A percentile compares a stretch with the other conserved stretches of the same genome.
These are phyloP conservation scores for Cheilosia soror DNA, from an alignment of 2,888 invertebrate genomes.

Conservation along the genomic window DNA sequence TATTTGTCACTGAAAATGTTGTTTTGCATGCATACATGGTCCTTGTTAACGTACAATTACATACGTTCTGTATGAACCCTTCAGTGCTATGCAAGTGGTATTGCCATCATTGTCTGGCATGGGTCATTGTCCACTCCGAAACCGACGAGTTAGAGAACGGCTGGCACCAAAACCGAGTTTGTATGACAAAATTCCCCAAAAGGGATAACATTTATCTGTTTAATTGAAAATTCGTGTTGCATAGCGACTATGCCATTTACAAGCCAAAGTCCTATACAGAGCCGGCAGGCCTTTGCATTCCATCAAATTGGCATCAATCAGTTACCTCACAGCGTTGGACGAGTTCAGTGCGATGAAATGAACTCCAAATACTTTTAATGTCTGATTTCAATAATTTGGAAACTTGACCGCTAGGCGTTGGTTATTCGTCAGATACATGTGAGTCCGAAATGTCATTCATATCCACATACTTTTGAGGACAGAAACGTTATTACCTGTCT, in stretches of 20 bases:
- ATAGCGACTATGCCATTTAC: conserved; percentile 42
- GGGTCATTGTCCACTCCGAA: not conserved
- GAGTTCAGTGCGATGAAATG: not conserved
- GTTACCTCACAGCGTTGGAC: conserved; percentile 20
- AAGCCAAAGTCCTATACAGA: conserved; percentile 7
- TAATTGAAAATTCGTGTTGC: conserved; percentile 71
- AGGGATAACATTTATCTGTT: conserved; percentile 63
- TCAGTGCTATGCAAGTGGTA: not conserved
- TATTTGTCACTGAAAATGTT: not conserved
- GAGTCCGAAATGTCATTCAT: conserved; percentile 9
- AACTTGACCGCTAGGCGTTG: conserved; percentile 4
- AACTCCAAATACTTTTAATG: not conserved
- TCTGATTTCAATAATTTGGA: not conserved
- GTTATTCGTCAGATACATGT: too few species aligned
- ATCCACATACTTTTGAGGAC: conserved; percentile 2
- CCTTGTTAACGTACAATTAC: conserved; percentile 26
- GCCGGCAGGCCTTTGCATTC: not conserved
- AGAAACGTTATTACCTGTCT: not conserved
- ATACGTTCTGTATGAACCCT: not conserved
- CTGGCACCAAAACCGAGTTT: not conserved
- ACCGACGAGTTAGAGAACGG: not conserved
- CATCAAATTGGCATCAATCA: conserved; percentile 33
- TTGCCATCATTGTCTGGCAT: not conserved
- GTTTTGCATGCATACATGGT: conserved; percentile 4
- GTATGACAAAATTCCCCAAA: conserved; percentile 42